These are phyloP conservation scores for Accipiter virgatus DNA, from an alignment of 2,113 vertebrate species.

Conservation along the genomic window DNA sequence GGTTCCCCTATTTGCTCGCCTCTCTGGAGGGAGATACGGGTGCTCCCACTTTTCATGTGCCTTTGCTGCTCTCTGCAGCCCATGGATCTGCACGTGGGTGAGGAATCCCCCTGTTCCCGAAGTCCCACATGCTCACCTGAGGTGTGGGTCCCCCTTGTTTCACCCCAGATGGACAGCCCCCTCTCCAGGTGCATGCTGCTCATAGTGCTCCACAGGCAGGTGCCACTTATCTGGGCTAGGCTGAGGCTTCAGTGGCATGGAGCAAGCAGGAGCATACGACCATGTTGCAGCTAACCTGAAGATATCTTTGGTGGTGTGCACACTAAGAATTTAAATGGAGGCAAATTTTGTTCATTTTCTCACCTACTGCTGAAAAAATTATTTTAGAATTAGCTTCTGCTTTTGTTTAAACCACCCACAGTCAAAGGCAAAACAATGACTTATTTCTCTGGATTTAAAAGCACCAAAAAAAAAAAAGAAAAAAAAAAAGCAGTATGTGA, in stretches of 20 bases:
- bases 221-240: background rate
- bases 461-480: background rate
- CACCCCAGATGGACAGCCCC: too few species aligned
- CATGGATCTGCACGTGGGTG: background rate
- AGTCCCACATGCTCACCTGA: rapidly evolving
- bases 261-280: background rate
- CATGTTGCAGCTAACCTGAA: background rate
- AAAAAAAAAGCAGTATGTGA: rapidly evolving
- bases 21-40: background rate
- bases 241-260: background rate
- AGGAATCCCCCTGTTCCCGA: background rate
- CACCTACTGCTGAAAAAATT: background rate
- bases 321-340: background rate
- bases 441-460: background rate
- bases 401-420: background rate
- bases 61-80: too few species aligned
- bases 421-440: background rate
- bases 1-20: background rate
- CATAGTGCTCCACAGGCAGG: background rate
- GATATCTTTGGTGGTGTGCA: background rate
- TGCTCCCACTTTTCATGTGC: background rate
- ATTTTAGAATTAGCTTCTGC: background rate
- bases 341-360: background rate
- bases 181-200: background rate
- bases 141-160: background rate